These are phyloP conservation scores for Danaus chrysippus DNA, from an alignment of 2,888 invertebrate genomes.

Conservation along the genomic window DNA sequence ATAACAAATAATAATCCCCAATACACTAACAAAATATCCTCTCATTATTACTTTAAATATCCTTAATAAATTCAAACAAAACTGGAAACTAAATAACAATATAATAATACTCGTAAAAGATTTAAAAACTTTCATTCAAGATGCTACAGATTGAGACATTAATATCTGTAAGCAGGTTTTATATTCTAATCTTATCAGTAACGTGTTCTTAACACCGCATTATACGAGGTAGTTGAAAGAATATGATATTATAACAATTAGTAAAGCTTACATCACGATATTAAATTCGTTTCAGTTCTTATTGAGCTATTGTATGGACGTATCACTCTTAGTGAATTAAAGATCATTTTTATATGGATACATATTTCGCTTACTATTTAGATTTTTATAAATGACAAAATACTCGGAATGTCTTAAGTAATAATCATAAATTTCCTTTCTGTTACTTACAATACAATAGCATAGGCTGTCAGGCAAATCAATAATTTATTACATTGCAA, in stretches of 20 bases:
- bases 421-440: constrained; percentile 22
- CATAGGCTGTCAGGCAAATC: constrained; percentile 8
- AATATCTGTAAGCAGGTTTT: neutral
- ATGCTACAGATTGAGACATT: neutral
- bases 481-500: constrained; percentile 1
- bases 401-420: constrained; percentile 15
- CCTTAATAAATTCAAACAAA: too few species aligned
- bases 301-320: too few species aligned
- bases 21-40: too few species aligned
- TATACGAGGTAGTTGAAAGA: neutral
- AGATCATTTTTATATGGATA: too few species aligned
- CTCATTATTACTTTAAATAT: too few species aligned
- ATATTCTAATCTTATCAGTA: neutral
- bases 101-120: neutral
- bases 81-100: too few species aligned
- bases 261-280: neutral
- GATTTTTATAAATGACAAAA: neutral
- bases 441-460: constrained; percentile 9
- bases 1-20: too few species aligned
- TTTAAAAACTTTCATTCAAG: neutral
- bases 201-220: neutral
- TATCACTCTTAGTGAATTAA: too few species aligned
- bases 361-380: too few species aligned
- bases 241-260: constrained; percentile 1
- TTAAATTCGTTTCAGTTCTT: too few species aligned